Percentiles rank a stretch among this genome's conserved stretches.
Conservation (phyloP, 2,797 vertebrate species). For the Neomorphus geoffroyi region DNA sequence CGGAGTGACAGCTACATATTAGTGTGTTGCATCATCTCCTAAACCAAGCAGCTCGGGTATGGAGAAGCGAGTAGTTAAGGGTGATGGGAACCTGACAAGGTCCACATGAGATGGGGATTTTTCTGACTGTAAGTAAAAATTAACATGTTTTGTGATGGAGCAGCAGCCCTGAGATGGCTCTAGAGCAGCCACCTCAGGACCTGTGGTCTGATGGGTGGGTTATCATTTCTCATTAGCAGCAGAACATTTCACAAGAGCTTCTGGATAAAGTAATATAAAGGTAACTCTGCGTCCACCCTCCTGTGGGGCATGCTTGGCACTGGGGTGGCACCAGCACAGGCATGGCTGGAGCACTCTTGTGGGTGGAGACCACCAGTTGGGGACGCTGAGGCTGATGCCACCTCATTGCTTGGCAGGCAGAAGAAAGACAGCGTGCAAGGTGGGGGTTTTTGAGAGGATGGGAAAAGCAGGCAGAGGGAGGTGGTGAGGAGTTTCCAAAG, state of each 20-base stretch:
- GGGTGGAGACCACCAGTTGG: accelerated
- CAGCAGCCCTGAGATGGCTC: not conserved
- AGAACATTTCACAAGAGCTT: not conserved
- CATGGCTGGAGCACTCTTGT: not conserved
- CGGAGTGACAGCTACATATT: not conserved
- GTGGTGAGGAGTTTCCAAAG: conserved; percentile 11
- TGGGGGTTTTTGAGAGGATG: not conserved
- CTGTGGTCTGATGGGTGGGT: not conserved
- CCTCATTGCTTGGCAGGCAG: not conserved
- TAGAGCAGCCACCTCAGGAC: accelerated
- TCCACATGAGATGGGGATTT: not conserved
- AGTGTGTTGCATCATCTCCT: not conserved
- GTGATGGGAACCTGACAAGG: not conserved
- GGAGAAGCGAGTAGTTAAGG: not conserved
- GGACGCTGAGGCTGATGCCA: not conserved
- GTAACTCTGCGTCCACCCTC: accelerated
- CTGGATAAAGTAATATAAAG: not conserved
- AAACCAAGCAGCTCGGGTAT: not conserved
- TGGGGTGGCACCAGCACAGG: not conserved
- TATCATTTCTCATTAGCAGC: accelerated
- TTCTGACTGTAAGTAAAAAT: not conserved
- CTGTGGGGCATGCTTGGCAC: not conserved
- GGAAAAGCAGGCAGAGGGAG: not conserved
- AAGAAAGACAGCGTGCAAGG: not conserved
- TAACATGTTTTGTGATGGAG: not conserved